Base-by-base conservation (phyloP, 2,888 invertebrate genomes). In the Drosophila gaucha region DNA sequence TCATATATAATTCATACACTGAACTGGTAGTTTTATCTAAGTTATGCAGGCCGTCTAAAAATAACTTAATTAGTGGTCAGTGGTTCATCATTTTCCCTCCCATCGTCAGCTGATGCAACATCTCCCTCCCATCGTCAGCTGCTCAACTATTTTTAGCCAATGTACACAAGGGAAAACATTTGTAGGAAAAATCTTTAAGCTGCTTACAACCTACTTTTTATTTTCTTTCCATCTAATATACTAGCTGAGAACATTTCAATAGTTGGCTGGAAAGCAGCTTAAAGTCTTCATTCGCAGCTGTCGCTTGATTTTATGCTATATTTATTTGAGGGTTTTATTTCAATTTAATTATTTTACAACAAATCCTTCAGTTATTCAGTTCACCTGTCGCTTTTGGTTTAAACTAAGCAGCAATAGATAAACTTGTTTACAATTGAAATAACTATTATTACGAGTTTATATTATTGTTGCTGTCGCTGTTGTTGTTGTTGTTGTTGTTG, bases 401-500 rank as follows among this genome's bases (percentile, higher is more conserved):
- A 35, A 24, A 8, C 35, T 36, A 47, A 65, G 35, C 44, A 18
- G 14, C 44, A 33, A 52, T 9, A 58, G 55, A 64, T 56, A 58
- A 58, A 64, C 58, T 56, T 73, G 65, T 73, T 68, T 51, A 54
- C 68, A 47, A 49, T 28, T 39, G 26, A 51, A 60, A 59, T 56
- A 55, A 65, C 28, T 43, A 24, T 57, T 54, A 54, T 58, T 56
- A 49, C 51, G 30, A 51, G 38, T 39, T 39, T 22, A 1, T 14
- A 1, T 9, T 18, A 9, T 10, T 6, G 26, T 52, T 51, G 36
- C 47, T 43, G 43, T 60, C 35, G 35, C 30, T 38, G 38, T 51
- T 63, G 35, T 62, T 56, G 12, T 6, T 73, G 63, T 54, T 57
- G 18, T 26, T 54, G 47, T 43, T 51, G 36, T 36, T 28, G 30